These are phyloP conservation scores for Ganaspis sp. DNA, from an alignment of 1,140 invertebrate species.

Conservation along the genomic window DNA sequence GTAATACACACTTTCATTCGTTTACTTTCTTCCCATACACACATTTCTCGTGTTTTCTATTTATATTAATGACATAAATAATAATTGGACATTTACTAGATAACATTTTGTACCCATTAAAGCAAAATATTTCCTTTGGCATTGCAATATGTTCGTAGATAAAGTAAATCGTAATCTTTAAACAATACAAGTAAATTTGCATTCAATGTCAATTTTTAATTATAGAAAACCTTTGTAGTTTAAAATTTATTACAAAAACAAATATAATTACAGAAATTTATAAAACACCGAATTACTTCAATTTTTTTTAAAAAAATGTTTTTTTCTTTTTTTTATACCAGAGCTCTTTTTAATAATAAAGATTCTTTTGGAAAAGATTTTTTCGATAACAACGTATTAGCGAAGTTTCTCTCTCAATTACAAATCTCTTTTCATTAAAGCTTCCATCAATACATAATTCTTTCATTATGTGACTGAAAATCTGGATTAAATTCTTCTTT, in stretches of 20 bases:
- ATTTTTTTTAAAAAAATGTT: too few species aligned
- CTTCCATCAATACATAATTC: too few species aligned
- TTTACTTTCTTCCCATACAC: conserved; percentile 39
- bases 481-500: too few species aligned
- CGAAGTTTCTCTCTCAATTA: background rate
- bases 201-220: background rate
- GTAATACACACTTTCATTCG: conserved; percentile 34
- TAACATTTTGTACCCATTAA: conserved; percentile 20
- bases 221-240: background rate
- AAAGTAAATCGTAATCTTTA: conserved; percentile 27
- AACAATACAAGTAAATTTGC: conserved; percentile 40
- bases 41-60: background rate
- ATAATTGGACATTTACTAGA: conserved; percentile 38
- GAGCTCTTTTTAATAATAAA: too few species aligned
- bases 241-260: too few species aligned
- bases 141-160: conserved; percentile 25
- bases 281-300: too few species aligned
- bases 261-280: too few species aligned
- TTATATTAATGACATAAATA: conserved; percentile 14
- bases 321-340: too few species aligned
- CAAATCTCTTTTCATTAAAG: too few species aligned
- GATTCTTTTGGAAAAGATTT: too few species aligned
- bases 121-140: conserved; percentile 51
- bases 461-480: too few species aligned
- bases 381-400: too few species aligned